These are phyloP conservation scores for Ypsolopha sequella DNA, from an alignment of 2,888 invertebrate genomes.

Conservation along the genomic window DNA sequence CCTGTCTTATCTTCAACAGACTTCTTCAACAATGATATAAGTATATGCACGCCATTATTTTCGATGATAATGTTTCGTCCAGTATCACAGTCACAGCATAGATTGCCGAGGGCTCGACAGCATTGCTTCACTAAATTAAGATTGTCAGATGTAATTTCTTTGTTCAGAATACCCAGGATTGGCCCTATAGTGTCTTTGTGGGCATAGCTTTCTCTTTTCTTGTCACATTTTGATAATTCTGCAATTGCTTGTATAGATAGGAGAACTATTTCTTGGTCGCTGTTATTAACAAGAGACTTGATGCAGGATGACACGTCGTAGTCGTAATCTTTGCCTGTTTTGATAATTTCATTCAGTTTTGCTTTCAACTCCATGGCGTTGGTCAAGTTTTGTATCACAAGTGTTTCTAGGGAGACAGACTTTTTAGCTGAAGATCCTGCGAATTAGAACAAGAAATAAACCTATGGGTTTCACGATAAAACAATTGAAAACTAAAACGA, in stretches of 20 bases:
- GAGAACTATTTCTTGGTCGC: slow-evolving; percentile 62
- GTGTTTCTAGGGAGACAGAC: slow-evolving; percentile 46
- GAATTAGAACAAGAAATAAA: slow-evolving; percentile 10
- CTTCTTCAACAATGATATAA: slow-evolving; percentile 46
- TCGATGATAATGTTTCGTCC: slow-evolving; percentile 66
- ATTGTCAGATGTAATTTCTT: slow-evolving; percentile 36
- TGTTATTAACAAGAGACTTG: slow-evolving; percentile 45
- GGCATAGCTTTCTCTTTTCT: slow-evolving; percentile 79
- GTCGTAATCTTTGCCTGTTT: slow-evolving; percentile 52
- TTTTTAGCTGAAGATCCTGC: slow-evolving; percentile 46
- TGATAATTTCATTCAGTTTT: slow-evolving; percentile 55
- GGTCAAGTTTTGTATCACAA: slow-evolving; percentile 50
- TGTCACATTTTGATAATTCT: slow-evolving; percentile 84
- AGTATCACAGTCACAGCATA: slow-evolving; percentile 88
- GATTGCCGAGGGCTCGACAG: slow-evolving; percentile 87
- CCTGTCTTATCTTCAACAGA: slow-evolving; percentile 29
- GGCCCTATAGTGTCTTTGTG: slow-evolving; percentile 69
- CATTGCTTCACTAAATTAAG: slow-evolving; percentile 77
- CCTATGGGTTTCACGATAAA: neutral
- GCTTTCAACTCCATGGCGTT: slow-evolving; percentile 50
- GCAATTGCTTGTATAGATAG: slow-evolving; percentile 80
- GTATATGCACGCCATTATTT: slow-evolving; percentile 56
- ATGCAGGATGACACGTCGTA: slow-evolving; percentile 54
- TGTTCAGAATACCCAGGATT: slow-evolving; percentile 66
- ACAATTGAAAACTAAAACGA: slow-evolving; percentile 3